A percentile compares a stretch with the other conserved stretches of the same genome.
Conservation (phyloP, 2,113 vertebrate species). For the Oenanthe melanoleuca region DNA sequence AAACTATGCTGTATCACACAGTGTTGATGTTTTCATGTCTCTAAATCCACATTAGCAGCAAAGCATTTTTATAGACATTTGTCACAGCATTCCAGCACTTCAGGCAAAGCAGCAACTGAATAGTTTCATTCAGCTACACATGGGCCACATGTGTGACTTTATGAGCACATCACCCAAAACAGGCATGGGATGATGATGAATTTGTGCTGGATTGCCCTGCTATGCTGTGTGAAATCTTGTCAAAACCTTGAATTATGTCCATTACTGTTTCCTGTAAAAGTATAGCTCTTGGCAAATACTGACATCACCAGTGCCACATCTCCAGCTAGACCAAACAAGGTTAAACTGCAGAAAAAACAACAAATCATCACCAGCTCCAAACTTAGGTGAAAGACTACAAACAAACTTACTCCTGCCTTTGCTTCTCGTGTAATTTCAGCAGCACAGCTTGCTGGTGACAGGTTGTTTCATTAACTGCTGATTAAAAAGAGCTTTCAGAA, state of each 20-base stretch:
- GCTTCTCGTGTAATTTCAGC: constrained; percentile 23
- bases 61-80: constrained; percentile 13
- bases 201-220: constrained; percentile 22
- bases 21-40: constrained; percentile 3
- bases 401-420: constrained; percentile 14
- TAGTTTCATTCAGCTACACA: constrained; percentile 43
- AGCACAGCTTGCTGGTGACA: constrained; percentile 45
- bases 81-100: constrained; percentile 3
- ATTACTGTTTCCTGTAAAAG: constrained; percentile 44
- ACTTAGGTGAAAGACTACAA: constrained; percentile 39
- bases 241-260: constrained; percentile 49
- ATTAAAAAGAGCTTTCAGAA: constrained; percentile 21
- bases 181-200: constrained; percentile 31
- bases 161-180: constrained; percentile 9
- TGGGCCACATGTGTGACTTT: constrained; percentile 40
- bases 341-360: constrained; percentile 46
- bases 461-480: constrained; percentile 40
- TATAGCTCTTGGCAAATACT: constrained; percentile 53
- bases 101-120: neutral
- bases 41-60: constrained; percentile 10
- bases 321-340: constrained; percentile 66
- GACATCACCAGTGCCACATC: constrained; percentile 32
- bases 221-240: constrained; percentile 38
- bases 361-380: constrained; percentile 43
- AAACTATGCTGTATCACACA: neutral